Conservation (phyloP, 92 coral and sea anemone species). For the Phenganax subtilis region DNA sequence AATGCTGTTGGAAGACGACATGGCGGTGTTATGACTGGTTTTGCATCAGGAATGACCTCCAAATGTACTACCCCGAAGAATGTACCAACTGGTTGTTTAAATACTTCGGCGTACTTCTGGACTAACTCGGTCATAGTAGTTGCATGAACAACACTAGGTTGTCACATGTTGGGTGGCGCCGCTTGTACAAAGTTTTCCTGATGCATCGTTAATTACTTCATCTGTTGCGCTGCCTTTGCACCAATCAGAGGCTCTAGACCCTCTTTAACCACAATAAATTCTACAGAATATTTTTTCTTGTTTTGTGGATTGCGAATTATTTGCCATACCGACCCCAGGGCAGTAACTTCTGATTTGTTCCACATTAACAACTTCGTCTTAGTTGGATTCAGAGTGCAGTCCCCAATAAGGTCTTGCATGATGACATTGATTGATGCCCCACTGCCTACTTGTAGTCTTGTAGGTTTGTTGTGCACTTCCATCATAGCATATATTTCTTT, state of each 20-base stretch:
- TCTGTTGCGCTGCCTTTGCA: constrained; percentile 45
- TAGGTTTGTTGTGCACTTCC: constrained; percentile 31
- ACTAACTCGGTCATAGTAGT: constrained; percentile 31
- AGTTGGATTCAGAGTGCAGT: neutral
- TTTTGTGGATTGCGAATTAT: constrained; percentile 40
- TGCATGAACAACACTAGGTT: constrained; percentile 15
- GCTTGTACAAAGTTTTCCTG: constrained; percentile 27
- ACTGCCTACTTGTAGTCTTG: constrained; percentile 48
- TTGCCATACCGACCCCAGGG: constrained; percentile 45
- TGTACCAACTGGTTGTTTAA: constrained; percentile 45
- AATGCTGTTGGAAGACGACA: constrained; percentile 49
- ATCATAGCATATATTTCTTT: constrained; percentile 39
- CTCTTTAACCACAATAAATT: constrained; percentile 28
- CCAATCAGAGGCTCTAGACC: constrained; percentile 36
- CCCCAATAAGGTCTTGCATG: constrained; percentile 1
- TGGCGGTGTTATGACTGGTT: constrained; percentile 49
- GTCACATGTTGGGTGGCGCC: neutral
- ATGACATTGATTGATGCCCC: constrained; percentile 47
- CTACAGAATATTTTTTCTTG: constrained; percentile 39
- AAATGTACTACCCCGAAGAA: constrained; percentile 43
- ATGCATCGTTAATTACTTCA: constrained; percentile 36
- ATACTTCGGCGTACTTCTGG: constrained; percentile 37
- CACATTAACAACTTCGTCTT: constrained; percentile 44
- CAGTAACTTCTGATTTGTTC: constrained; percentile 52
- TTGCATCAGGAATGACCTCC: constrained; percentile 16